Conservation (phyloP, 1,140 invertebrate genomes). For the Metopolophium dirhodum region DNA sequence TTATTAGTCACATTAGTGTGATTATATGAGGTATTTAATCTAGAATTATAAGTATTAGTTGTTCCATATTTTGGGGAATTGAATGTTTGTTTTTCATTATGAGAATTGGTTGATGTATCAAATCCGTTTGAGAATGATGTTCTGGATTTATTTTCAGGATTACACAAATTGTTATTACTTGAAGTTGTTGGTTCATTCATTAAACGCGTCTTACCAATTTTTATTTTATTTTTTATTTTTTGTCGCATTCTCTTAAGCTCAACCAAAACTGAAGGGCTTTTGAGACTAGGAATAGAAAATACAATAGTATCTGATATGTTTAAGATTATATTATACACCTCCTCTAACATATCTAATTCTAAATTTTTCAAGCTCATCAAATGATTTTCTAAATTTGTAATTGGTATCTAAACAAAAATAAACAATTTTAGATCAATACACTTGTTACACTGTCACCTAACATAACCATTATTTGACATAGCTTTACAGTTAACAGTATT, state of each 20-base stretch:
- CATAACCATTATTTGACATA: background rate
- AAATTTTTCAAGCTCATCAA: conserved; percentile 20
- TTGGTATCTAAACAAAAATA: conserved; percentile 37
- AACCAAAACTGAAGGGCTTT: conserved; percentile 2
- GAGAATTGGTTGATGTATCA: background rate
- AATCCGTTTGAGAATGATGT: background rate
- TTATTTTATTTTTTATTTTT: conserved; percentile 50
- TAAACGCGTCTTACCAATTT: conserved; percentile 27
- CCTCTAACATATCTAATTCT: conserved; percentile 37
- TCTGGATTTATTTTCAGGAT: background rate
- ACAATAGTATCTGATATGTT: conserved; percentile 22
- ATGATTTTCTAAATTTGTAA: conserved; percentile 29
- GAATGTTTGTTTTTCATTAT: background rate
- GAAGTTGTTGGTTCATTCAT: background rate
- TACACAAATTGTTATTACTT: background rate
- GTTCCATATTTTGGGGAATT: background rate
- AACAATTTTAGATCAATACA: background rate
- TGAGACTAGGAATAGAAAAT: conserved; percentile 25
- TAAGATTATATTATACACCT: conserved; percentile 32
- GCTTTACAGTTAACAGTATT: background rate
- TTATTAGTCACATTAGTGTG: background rate
- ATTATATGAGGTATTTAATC: background rate
- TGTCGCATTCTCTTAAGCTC: conserved; percentile 44
- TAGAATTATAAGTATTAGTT: conserved; percentile 1
- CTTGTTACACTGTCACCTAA: background rate